Conservation (phyloP, 2,888 invertebrate species). For the Anagyrus pseudococci region DNA sequence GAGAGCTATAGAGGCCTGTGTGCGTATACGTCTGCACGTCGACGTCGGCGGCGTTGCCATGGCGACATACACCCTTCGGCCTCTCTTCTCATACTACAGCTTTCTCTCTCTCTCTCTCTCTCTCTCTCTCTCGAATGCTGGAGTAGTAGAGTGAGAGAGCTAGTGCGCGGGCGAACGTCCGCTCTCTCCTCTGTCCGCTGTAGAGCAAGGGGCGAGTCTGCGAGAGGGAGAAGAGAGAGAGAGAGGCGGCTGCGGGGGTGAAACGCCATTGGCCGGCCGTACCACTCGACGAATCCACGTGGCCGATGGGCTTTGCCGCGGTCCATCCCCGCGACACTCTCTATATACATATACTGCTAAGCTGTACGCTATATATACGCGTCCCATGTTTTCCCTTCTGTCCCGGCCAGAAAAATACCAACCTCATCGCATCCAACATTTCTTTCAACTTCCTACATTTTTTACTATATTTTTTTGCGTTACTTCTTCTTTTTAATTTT, state of each 20-base stretch:
- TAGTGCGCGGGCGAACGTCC: no score
- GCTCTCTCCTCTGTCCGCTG: not conserved
- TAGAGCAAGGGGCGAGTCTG: no score
- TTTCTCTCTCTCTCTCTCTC: slow-evolving; percentile 2
- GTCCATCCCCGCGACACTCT: slow-evolving; percentile 49
- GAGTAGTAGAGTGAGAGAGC: no score
- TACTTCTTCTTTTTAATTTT: no score
- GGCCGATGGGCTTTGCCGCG: slow-evolving; percentile 39
- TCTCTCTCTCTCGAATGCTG: no score
- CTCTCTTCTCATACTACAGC: not conserved
- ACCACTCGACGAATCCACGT: slow-evolving; percentile 43
- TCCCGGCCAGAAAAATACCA: no score
- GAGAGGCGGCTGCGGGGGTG: not conserved
- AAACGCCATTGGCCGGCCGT: slow-evolving; percentile 60
- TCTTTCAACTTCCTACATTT: no score
- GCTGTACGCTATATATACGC: no score
- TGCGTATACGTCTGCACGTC: slow-evolving; percentile 35
- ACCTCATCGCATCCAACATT: no score
- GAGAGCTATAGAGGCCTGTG: slow-evolving; percentile 44
- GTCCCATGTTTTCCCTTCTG: no score
- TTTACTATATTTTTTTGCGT: no score
- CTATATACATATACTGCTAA: no score
- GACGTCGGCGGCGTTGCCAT: slow-evolving; percentile 54
- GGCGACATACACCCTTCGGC: slow-evolving; percentile 49
- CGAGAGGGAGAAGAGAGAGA: not conserved